These are phyloP conservation scores for Pipistrellus pipistrellus DNA, from an alignment of 2,797 vertebrate species.

Conservation along the genomic window DNA sequence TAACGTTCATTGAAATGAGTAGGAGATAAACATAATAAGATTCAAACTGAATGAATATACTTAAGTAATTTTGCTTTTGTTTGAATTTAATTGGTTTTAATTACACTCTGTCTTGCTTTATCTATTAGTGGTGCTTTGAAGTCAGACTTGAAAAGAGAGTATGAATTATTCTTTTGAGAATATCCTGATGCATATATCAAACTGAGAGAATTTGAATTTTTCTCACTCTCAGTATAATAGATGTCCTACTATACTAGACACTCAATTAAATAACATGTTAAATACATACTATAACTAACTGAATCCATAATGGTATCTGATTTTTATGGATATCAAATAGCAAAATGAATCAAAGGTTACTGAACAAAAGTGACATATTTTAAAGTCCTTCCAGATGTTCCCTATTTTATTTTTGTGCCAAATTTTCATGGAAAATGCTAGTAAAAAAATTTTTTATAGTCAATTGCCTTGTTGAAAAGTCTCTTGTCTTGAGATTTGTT, in stretches of 20 bases:
- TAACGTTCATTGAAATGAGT: background rate
- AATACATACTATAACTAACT: constrained; percentile 27
- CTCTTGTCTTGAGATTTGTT: background rate
- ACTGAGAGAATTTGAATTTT: background rate
- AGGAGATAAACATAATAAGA: constrained; percentile 16
- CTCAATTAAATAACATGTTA: constrained; percentile 70
- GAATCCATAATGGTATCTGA: constrained; percentile 33
- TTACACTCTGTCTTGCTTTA: constrained; percentile 56
- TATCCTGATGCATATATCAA: constrained; percentile 5
- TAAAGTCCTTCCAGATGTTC: background rate
- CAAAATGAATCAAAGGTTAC: constrained; percentile 19
- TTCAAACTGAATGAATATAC: constrained; percentile 38
- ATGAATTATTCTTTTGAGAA: constrained; percentile 51
- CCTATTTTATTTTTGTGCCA: background rate
- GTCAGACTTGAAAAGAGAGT: constrained; percentile 54
- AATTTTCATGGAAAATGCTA: background rate
- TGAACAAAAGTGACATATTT: constrained; percentile 53
- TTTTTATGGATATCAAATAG: constrained; percentile 59
- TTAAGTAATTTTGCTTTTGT: constrained; percentile 66
- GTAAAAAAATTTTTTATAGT: background rate
- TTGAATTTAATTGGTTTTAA: constrained; percentile 68
- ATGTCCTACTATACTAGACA: background rate
- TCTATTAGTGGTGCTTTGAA: constrained; percentile 61
- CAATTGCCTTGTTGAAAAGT: background rate
- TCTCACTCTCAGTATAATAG: constrained; percentile 34